A percentile compares a stretch with the other conserved stretches of the same genome.
Evolutionary conservation across 2,888 invertebrate species (phyloP).

Genomic region (Noctua fimbriata): DNA sequence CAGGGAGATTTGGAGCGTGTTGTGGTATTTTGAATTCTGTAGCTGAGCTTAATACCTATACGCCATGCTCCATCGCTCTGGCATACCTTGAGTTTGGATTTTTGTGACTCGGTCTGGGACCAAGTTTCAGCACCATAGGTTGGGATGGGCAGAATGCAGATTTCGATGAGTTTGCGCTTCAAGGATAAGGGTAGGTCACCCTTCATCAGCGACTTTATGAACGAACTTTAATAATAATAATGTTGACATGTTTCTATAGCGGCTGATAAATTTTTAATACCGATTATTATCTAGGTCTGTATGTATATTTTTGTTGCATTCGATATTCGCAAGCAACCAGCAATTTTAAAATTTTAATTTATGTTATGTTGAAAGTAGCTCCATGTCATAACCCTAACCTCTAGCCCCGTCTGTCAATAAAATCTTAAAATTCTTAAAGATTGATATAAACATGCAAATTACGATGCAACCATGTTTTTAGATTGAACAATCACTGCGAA

Average conservation of each 20-base stretch:
- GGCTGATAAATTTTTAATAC: neutral
- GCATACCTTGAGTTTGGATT: neutral
- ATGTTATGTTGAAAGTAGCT: slow-evolving; percentile 40
- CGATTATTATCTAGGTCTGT: neutral
- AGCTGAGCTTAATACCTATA: neutral
- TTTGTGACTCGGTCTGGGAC: neutral
- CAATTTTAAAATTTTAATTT: slow-evolving; percentile 33
- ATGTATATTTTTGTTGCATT: neutral
- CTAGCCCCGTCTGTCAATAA: slow-evolving; percentile 52
- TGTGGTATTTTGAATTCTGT: neutral
- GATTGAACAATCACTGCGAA: slow-evolving; percentile 36
- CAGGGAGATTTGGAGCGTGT: neutral
- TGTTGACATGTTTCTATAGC: neutral
- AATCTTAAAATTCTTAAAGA: slow-evolving; percentile 41
- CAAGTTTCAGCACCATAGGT: neutral
- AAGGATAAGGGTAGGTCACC: neutral
- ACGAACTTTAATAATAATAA: neutral
- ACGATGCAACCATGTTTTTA: slow-evolving; percentile 14
- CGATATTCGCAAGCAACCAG: slow-evolving; percentile 9
- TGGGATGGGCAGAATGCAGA: neutral
- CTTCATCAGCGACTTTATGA: neutral
- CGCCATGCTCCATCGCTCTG: neutral
- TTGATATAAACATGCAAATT: slow-evolving; percentile 53
- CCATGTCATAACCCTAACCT: slow-evolving; percentile 60
- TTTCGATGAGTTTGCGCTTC: neutral